Evolutionary conservation across 2,888 invertebrate species (phyloP).

Genomic region (Galerucella nymphaeae): DNA sequence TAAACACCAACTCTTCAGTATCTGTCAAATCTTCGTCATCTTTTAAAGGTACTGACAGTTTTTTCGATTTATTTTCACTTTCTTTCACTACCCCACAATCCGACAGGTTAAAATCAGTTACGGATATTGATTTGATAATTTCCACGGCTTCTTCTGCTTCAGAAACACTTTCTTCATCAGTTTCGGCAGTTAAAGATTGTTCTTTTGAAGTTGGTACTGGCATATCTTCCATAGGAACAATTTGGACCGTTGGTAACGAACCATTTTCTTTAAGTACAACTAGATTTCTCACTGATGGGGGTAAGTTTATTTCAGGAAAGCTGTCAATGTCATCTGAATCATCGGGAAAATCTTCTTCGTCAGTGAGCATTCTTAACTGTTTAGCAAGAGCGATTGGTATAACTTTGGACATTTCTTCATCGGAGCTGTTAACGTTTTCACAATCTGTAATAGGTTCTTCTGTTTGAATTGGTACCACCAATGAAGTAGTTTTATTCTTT

Average conservation of each 20-base stretch:
- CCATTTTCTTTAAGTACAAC: slow-evolving; percentile 55
- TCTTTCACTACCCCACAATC: slow-evolving; percentile 52
- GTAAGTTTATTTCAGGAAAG: slow-evolving; percentile 57
- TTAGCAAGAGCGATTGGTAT: slow-evolving; percentile 60
- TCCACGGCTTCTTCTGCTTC: slow-evolving; percentile 60
- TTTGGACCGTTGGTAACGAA: slow-evolving; percentile 63
- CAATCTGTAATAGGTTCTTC: slow-evolving; percentile 65
- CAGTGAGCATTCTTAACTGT: slow-evolving; percentile 48
- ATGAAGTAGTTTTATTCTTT: slow-evolving; percentile 15
- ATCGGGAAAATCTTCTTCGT: slow-evolving; percentile 52
- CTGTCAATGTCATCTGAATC: slow-evolving; percentile 44
- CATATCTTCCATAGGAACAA: slow-evolving; percentile 61
- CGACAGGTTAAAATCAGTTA: slow-evolving; percentile 48
- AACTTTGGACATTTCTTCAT: slow-evolving; percentile 55
- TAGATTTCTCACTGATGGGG: slow-evolving; percentile 65
- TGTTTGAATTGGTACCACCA: slow-evolving; percentile 33
- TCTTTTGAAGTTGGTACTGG: slow-evolving; percentile 45
- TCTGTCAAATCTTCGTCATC: slow-evolving; percentile 34
- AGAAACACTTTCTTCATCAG: slow-evolving; percentile 60
- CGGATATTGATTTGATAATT: slow-evolving; percentile 32
- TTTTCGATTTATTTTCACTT: slow-evolving; percentile 40
- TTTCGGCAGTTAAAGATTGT: slow-evolving; percentile 36
- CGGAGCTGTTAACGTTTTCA: slow-evolving; percentile 64
- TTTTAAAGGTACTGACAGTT: slow-evolving; percentile 6
- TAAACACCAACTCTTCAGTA: slow-evolving; percentile 52